Percentiles rank a stretch among this genome's conserved stretches.
These are phyloP conservation scores for Ailurus styani DNA, from an alignment of 2,113 vertebrate genomes.

Conservation along the genomic window DNA sequence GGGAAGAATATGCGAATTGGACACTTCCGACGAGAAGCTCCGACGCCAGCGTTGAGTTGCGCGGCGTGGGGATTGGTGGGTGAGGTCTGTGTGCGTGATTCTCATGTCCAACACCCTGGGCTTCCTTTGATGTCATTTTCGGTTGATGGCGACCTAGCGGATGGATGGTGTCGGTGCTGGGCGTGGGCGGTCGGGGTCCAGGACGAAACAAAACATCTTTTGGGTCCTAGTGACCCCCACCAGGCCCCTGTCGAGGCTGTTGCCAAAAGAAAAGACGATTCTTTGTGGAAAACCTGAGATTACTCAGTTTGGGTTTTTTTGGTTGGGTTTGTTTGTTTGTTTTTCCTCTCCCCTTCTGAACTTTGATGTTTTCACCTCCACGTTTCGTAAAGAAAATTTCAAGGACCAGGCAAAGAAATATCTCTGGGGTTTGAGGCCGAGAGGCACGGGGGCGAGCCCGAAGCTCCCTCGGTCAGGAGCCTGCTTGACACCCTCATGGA, in stretches of 20 bases:
- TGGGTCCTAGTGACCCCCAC: not conserved
- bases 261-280: constrained; percentile 20
- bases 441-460: too few species aligned
- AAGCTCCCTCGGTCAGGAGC: too few species aligned
- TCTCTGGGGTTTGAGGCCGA: not conserved
- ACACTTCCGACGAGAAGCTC: constrained; percentile 33
- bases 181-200: constrained; percentile 34
- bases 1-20: constrained; percentile 46
- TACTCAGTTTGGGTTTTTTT: too few species aligned
- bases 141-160: constrained; percentile 41
- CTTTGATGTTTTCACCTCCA: not conserved
- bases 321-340: not conserved
- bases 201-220: constrained; percentile 30
- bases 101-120: not conserved
- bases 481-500: not conserved
- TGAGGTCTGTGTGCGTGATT: not conserved
- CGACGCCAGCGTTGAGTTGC: constrained; percentile 31
- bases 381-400: not conserved
- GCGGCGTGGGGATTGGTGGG: constrained; percentile 11
- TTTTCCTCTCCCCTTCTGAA: not conserved
- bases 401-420: not conserved
- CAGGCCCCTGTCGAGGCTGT: not conserved
- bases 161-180: constrained; percentile 49
- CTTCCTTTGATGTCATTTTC: not conserved
- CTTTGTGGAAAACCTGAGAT: not conserved